Evolutionary conservation across 1,140 invertebrate genomes (phyloP).

Genomic region (Archivesica marissinica): DNA sequence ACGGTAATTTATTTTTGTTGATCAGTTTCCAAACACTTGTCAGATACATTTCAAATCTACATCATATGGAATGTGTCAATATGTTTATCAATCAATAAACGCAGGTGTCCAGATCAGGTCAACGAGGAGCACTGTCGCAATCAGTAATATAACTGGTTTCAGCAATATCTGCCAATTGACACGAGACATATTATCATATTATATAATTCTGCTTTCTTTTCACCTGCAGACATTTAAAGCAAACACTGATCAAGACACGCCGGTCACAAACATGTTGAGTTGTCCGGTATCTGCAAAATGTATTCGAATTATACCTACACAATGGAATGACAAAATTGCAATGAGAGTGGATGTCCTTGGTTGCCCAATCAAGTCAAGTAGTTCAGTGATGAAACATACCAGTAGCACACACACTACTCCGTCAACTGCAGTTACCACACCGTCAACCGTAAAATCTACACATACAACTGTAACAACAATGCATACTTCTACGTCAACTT

Average conservation of each 20-base stretch:
- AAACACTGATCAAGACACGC: conserved; percentile 31
- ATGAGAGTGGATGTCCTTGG: conserved; percentile 42
- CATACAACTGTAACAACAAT: not conserved
- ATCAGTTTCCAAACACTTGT: no score
- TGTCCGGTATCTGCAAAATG: conserved; percentile 41
- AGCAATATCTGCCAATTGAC: no score
- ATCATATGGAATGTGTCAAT: no score
- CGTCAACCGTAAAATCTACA: conserved; percentile 2
- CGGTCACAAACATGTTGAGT: conserved; percentile 12
- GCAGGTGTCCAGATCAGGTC: no score
- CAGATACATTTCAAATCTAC: no score
- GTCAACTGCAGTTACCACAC: conserved; percentile 3
- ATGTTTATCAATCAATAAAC: no score
- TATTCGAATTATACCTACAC: conserved; percentile 12
- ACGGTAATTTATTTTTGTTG: no score
- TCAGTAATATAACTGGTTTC: no score
- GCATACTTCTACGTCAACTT: not conserved
- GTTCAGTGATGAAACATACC: not conserved
- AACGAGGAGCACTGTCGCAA: no score
- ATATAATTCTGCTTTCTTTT: no score
- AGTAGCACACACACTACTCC: not conserved
- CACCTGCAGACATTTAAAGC: conserved; percentile 31
- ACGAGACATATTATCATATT: no score
- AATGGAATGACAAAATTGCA: conserved; percentile 29
- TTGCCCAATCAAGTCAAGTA: conserved; percentile 25